These are phyloP conservation scores for Monopterus albus DNA, from an alignment of 2,113 vertebrate genomes.

Conservation along the genomic window DNA sequence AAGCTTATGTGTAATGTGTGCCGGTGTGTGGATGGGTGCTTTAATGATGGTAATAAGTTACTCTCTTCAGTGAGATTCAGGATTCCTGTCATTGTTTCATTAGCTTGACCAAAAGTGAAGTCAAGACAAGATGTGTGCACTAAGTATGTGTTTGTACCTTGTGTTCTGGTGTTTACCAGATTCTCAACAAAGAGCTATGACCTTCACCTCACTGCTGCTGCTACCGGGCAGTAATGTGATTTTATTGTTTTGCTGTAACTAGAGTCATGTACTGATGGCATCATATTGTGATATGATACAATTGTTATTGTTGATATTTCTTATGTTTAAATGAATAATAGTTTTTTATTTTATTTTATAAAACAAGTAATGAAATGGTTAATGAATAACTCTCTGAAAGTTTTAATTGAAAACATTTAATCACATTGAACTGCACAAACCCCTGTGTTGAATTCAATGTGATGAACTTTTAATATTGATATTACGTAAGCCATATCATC, in stretches of 20 bases:
- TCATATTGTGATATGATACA: too few species aligned
- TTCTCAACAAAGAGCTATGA: constrained; percentile 25
- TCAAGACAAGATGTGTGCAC: constrained; percentile 2
- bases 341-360: neutral
- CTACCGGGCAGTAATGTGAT: too few species aligned
- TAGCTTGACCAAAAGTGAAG: constrained; percentile 31
- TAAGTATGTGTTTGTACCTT: neutral
- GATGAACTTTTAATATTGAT: neutral
- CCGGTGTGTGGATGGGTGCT: constrained; percentile 42
- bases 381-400: neutral
- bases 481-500: neutral
- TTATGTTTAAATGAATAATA: neutral
- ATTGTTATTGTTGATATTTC: neutral
- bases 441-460: neutral
- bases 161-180: constrained; percentile 3
- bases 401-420: neutral
- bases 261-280: neutral
- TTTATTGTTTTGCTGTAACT: neutral
- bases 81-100: constrained; percentile 45
- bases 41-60: constrained; percentile 34
- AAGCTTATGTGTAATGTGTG: constrained; percentile 66
- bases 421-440: neutral
- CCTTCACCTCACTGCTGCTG: constrained; percentile 13
- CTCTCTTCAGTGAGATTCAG: constrained; percentile 13
- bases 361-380: neutral